Evolutionary conservation across 2,113 vertebrate genomes (phyloP).

Genomic region (Aegypius monachus): DNA sequence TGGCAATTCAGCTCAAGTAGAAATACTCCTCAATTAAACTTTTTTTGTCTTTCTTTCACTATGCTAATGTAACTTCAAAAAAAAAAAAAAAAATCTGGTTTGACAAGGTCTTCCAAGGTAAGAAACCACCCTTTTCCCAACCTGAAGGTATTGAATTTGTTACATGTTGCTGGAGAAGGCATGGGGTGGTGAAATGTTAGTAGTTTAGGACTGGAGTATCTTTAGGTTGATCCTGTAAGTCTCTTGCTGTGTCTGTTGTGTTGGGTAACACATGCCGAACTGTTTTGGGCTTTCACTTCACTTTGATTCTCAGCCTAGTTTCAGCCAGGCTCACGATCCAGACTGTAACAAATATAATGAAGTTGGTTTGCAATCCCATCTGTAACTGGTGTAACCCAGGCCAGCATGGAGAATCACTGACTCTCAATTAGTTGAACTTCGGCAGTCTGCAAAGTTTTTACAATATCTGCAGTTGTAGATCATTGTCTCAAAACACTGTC

Average conservation of each 20-base stretch:
- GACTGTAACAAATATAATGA: background rate
- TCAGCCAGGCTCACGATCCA: background rate
- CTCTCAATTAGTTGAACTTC: background rate
- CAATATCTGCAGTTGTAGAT: background rate
- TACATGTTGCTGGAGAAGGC: background rate
- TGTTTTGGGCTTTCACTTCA: background rate
- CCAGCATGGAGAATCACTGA: background rate
- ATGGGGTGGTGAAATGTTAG: background rate
- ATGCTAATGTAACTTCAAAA: background rate
- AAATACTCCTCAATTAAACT: background rate
- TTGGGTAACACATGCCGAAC: background rate
- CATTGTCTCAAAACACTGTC: background rate
- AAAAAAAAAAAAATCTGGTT: background rate
- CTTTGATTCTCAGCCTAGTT: background rate
- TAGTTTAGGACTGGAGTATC: background rate
- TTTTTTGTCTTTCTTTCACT: background rate
- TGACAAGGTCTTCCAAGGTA: background rate
- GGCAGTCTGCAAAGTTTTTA: background rate
- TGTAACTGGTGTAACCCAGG: background rate
- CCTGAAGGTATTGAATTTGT: background rate
- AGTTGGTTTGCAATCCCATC: background rate
- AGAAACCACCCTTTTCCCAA: background rate
- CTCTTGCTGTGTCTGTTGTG: background rate
- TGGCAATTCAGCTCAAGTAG: background rate
- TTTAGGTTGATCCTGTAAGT: background rate